These are phyloP conservation scores for Petrocephalus sullivani DNA, from an alignment of 2,797 vertebrate genomes.

Conservation along the genomic window DNA sequence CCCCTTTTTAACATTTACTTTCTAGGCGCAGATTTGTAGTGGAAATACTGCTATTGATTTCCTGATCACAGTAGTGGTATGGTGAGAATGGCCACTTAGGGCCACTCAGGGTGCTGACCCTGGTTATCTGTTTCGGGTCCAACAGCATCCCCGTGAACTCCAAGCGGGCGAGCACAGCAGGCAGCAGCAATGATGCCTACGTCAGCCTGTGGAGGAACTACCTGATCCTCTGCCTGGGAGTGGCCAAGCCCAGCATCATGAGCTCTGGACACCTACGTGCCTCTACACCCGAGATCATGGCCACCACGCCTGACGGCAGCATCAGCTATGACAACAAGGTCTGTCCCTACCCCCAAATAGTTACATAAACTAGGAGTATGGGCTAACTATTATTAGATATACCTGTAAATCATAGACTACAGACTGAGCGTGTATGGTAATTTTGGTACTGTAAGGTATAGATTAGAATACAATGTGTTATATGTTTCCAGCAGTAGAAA, in stretches of 20 bases:
- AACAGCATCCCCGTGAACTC: conserved; percentile 90
- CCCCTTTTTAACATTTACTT: not conserved
- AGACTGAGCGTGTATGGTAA: not conserved
- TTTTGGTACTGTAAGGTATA: not conserved
- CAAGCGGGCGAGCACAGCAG: conserved; percentile 88
- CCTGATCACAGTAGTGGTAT: not conserved
- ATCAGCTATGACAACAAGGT: conserved; percentile 83
- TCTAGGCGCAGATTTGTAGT: not conserved
- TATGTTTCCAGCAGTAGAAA: not conserved
- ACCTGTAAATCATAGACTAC: not conserved
- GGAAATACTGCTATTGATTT: not conserved
- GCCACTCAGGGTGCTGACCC: not conserved
- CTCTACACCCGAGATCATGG: conserved; percentile 94
- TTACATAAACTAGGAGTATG: not conserved
- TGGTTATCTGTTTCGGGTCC: not conserved
- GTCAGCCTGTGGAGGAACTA: conserved; percentile 96
- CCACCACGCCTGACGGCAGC: conserved; percentile 92
- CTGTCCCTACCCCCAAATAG: not conserved
- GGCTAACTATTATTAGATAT: not conserved
- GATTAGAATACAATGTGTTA: not conserved
- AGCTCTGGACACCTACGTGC: conserved; percentile 91
- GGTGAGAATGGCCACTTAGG: not conserved
- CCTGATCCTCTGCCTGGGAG: conserved; percentile 92
- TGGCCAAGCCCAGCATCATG: conserved; percentile 99
- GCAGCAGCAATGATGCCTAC: conserved; percentile 78